Percentiles rank a stretch among this genome's conserved stretches.
Evolutionary conservation across 2,113 vertebrate species (phyloP).

Genomic region (Lepus americanus): DNA sequence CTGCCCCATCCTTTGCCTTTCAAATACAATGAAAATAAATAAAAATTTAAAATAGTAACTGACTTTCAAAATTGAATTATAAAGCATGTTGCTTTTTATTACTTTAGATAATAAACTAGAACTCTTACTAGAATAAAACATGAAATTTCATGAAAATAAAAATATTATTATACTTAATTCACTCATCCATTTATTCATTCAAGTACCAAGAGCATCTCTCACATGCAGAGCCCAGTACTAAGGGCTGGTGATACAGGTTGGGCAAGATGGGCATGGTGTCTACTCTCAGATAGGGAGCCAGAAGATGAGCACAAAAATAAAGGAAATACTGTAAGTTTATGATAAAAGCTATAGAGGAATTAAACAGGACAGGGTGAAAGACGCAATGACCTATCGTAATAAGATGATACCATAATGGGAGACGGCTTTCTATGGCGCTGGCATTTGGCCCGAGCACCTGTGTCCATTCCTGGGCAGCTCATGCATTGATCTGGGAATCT

Average conservation of each 20-base stretch:
- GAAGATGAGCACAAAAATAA: not conserved
- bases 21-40: too few species aligned
- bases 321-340: not conserved
- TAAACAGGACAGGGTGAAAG: not conserved
- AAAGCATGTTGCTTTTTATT: not conserved
- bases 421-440: not conserved
- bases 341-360: not conserved
- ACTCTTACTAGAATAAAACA: not conserved
- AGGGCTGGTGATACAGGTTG: not conserved
- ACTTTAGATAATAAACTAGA: not conserved
- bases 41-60: too few species aligned
- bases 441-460: not conserved
- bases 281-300: not conserved
- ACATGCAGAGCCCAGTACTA: not conserved
- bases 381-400: not conserved
- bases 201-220: not conserved
- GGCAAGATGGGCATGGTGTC: not conserved
- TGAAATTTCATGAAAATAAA: not conserved
- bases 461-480: not conserved
- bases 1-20: too few species aligned
- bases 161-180: not conserved
- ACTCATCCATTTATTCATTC: not conserved
- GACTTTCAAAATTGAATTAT: not conserved
- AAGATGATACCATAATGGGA: too few species aligned
- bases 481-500: not conserved